A percentile compares a stretch with the other conserved stretches of the same genome.
phyloP scores from a whole-genome alignment of 64 coral and sea anemone species.

The Hydrozoanthus tunicans region DNA sequence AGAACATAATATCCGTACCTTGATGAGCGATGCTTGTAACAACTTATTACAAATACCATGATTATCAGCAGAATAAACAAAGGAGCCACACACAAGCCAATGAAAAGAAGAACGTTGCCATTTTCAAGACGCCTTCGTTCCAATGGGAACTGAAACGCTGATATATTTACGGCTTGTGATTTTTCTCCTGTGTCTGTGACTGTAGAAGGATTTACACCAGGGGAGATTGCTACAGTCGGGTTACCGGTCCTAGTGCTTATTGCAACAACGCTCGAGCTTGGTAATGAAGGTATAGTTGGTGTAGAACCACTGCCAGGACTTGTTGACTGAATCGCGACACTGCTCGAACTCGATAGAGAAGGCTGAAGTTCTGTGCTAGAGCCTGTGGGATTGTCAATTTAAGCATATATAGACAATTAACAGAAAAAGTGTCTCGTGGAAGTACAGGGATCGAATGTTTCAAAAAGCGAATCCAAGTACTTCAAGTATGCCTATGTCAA shows the following conservation, averaged over 20 bases:
- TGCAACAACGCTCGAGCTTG: not conserved
- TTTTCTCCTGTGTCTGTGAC: not conserved
- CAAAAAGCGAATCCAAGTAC: too few relatives aligned
- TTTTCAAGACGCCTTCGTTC: not conserved
- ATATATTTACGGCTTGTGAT: not conserved
- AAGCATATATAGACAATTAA: too few relatives aligned
- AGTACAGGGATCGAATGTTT: too few relatives aligned
- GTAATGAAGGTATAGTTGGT: not conserved
- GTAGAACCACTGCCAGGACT: not conserved
- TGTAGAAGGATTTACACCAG: not conserved
- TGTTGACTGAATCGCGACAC: not conserved
- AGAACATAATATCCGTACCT: not conserved
- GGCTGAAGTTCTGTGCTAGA: not conserved
- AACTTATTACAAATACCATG: not conserved
- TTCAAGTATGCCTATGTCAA: too few relatives aligned
- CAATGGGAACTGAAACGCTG: not conserved
- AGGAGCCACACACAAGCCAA: constrained; percentile 16
- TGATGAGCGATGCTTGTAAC: not conserved
- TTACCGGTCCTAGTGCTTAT: not conserved
- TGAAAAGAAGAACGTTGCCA: not conserved
- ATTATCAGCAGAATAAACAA: constrained; percentile 2
- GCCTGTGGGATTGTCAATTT: not conserved
- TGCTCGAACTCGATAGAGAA: constrained; percentile 1
- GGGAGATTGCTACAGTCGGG: too few relatives aligned
- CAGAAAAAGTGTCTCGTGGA: too few relatives aligned